Base-by-base conservation (phyloP, 1,140 invertebrate genomes). In the Macrosteles quadrilineatus region DNA sequence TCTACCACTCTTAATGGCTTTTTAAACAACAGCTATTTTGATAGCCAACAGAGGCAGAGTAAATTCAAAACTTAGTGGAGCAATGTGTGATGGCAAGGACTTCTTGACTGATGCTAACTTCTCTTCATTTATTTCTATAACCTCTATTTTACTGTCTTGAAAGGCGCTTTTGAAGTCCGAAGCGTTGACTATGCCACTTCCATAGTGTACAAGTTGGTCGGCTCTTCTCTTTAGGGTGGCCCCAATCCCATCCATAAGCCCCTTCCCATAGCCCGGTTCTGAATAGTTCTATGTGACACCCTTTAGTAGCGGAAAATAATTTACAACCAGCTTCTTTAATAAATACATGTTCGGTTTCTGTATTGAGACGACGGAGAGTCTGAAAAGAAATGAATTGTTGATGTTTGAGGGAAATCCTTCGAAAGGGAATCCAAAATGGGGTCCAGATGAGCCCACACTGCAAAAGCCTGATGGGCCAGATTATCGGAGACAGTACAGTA, bases 221-320 rank as follows among this genome's bases (percentile, higher is more conserved):
- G 69, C 69, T 50, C 40, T 66, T 45, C 25, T 62, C 25, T 70
- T 70, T 14, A 63, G 27, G 1, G 62, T 70, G 23, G 21, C 69
- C 2, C 43, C 62, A 23, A 70, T 43, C 1, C 69, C 69, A 31
- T 70, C 69, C 2, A 66, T 23, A 23, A 40, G 23, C 23, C 69
- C 69, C 47, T 70, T 70, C 12, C 69, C 69, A 53, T 70, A 59
- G 43, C 62, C 57, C 19, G 36, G 64, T 65, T 70, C 32, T 27
- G 40, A 65, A 53, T 66, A 70, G 31, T 66, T 66, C 69, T 59
- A 70, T 17, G 45, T 47, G 21, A 72, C 62, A 12, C 9, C 21
- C 17, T 72, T 17, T 2, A 69, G 25, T 25, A 55, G 21, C 6
- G 50, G 50, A 23, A 55, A 55, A 23, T 55, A 55, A 14, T 55